These are phyloP conservation scores for Proisotoma minuta DNA, from an alignment of 2,888 invertebrate genomes.

Conservation along the genomic window DNA sequence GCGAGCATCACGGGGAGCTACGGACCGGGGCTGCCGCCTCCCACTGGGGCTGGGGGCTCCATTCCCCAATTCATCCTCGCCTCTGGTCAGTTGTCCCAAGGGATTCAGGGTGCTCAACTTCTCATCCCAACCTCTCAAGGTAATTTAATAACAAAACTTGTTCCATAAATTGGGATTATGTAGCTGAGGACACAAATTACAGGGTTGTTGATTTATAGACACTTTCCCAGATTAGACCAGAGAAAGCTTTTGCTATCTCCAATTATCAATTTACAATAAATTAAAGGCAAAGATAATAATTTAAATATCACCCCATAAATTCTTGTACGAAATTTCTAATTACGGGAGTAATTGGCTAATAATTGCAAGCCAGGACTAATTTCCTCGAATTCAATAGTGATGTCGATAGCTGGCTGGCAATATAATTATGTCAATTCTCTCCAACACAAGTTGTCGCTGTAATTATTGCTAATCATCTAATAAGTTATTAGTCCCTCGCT, in stretches of 20 bases:
- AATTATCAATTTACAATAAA: constrained; percentile 16
- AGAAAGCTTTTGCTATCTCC: constrained; percentile 1
- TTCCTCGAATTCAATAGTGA: no score
- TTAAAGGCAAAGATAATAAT: constrained; percentile 1
- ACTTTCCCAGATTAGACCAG: constrained; percentile 17
- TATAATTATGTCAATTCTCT: no score
- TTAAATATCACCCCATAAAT: neutral
- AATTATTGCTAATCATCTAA: no score
- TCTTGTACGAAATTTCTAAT: neutral
- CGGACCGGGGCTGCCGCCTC: neutral
- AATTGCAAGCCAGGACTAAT: no score
- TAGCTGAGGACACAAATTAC: constrained; percentile 10
- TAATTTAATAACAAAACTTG: no score
- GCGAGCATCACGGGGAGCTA: constrained; percentile 11
- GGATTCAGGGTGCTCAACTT: constrained; percentile 87
- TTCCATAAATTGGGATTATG: constrained; percentile 8
- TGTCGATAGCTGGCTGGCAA: no score
- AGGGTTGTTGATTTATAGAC: constrained; percentile 14
- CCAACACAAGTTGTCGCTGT: no score
- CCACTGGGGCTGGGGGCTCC: constrained; percentile 14
- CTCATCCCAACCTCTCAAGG: constrained; percentile 94
- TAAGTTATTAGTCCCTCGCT: no score
- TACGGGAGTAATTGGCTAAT: neutral
- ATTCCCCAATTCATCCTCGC: constrained; percentile 90
- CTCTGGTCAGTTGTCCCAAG: constrained; percentile 85